Base-by-base conservation (phyloP, 1,140 invertebrate genomes). In the Dryas iulia region DNA sequence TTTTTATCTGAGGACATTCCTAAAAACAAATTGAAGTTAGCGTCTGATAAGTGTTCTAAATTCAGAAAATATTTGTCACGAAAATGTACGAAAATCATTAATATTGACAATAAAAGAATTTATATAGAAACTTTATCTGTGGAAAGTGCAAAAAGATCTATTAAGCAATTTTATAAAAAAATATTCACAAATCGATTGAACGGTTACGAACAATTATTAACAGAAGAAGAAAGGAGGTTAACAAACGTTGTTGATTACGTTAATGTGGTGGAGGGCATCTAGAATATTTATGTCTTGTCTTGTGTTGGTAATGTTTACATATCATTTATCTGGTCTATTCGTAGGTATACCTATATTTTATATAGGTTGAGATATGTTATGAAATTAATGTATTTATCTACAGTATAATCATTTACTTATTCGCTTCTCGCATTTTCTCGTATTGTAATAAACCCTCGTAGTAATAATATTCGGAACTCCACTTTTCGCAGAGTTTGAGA, bases 201-300 rank as follows among this genome's bases (percentile, higher is more conserved):
- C 66, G 87, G 86, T 52, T 92, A 92, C 74, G 84, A 86, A 71
- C 81, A 82, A 60, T 84, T 92, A 72, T 65, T 89, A 30, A 80
- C 86, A 7, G 91, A 92, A 26, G 91, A 92, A 74, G 92, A 92
- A 74, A 92, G 84, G 82, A 91, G 90, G 92, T 92, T 89, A 52
- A 78, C 73, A 35, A 79, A 76, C 67, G 11, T 59, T 64, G 64
- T 77, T 56, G 83, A 90, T 68, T 72, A 76, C 73, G 69, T 71
- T 54, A 60, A 66, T 69, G 71, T 79, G 82, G 89, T 89, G 85
- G 89, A 89, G 80, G 84, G 80, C 56, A 57, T 79, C 67, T 84
- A 81, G 53, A 81, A 72, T 26, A 62, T 54, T 56, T 12, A 12
- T 35, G 33, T 35, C 59, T 58, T 69, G 59, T 70, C 56, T 66